Conservation (phyloP, 2,797 vertebrate species). For the Kryptolebias ocellatus region DNA sequence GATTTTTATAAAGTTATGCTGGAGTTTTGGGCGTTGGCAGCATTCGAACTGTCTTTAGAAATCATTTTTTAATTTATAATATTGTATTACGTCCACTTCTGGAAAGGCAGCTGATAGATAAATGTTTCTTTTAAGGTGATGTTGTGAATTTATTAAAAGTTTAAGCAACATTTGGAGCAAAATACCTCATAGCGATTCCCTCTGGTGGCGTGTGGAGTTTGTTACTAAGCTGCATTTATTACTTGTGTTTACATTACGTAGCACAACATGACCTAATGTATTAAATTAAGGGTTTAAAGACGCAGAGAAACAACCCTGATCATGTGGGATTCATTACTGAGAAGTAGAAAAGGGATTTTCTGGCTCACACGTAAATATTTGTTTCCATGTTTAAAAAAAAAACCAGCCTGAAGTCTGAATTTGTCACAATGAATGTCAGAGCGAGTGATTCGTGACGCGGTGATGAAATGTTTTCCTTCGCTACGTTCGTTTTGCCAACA, state of each 20-base stretch:
- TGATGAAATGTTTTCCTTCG: conserved; percentile 60
- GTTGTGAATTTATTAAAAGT: conserved; percentile 19
- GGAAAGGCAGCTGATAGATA: conserved; percentile 22
- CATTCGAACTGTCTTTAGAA: neutral
- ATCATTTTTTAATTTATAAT: neutral
- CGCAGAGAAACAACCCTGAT: conserved; percentile 31
- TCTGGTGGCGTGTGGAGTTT: conserved; percentile 23
- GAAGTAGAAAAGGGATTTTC: conserved; percentile 46
- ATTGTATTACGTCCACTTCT: neutral
- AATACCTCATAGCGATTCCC: conserved; percentile 27
- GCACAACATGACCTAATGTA: conserved; percentile 57
- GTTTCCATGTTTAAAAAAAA: conserved; percentile 27
- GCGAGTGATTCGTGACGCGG: conserved; percentile 40
- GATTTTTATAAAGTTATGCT: too few relatives aligned
- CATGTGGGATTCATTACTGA: conserved; percentile 54
- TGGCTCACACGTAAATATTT: conserved; percentile 64
- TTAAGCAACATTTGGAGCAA: conserved; percentile 33
- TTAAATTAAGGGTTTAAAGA: conserved; percentile 54
- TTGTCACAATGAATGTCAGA: conserved; percentile 54
- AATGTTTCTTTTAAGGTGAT: neutral
- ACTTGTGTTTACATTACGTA: conserved; percentile 41
- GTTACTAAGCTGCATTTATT: conserved; percentile 36
- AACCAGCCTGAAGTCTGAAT: conserved; percentile 43
- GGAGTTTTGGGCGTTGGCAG: too few relatives aligned
- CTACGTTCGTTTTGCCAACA: conserved; percentile 59